These are phyloP conservation scores for Progne subis DNA, from an alignment of 2,113 vertebrate genomes.

Conservation along the genomic window DNA sequence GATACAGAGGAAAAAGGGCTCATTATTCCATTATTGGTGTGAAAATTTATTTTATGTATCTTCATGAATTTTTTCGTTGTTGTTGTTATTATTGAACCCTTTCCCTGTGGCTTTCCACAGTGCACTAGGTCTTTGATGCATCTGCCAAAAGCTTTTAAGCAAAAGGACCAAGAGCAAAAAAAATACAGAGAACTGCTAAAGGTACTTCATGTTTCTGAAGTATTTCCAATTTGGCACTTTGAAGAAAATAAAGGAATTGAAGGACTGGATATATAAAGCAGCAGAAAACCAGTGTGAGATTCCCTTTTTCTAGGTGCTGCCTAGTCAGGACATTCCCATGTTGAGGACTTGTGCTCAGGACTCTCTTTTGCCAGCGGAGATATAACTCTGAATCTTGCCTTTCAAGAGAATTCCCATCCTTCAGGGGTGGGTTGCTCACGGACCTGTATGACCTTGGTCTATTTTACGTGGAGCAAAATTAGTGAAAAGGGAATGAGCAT, in stretches of 20 bases:
- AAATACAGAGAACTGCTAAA: not conserved
- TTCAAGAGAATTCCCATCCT: not conserved
- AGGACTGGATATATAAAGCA: not conserved
- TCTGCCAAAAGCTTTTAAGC: not conserved
- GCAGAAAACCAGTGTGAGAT: not conserved
- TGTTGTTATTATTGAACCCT: not conserved
- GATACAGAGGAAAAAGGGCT: not conserved
- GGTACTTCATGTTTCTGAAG: not conserved
- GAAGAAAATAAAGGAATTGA: not conserved
- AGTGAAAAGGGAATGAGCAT: rapidly evolving
- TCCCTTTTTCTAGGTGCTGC: not conserved
- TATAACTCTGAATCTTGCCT: not conserved
- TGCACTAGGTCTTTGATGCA: not conserved
- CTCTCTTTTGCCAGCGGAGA: not conserved
- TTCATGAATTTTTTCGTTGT: not conserved
- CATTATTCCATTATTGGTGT: not conserved
- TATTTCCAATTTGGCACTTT: not conserved
- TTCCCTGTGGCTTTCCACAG: not conserved
- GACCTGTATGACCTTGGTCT: not conserved
- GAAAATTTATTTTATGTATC: not conserved
- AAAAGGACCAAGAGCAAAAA: not conserved
- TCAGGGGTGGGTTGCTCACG: not conserved
- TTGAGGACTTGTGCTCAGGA: not conserved
- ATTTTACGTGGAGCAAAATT: not conserved
- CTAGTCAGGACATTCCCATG: rapidly evolving